Conservation (phyloP, 2,888 invertebrate species). For the Zeuzera pyrina region DNA sequence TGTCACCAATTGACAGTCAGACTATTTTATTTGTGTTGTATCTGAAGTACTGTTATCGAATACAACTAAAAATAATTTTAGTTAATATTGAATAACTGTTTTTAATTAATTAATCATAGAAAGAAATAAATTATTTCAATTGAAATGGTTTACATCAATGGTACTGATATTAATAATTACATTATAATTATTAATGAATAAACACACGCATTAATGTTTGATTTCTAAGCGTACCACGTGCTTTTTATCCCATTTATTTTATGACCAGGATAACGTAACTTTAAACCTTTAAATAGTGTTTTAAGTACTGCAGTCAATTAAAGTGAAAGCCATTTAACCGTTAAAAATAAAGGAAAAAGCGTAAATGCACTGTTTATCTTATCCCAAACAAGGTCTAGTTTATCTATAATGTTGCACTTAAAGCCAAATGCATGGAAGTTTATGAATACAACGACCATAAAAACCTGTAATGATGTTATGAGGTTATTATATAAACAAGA, state of each 20-base stretch:
- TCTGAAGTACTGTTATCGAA: too few relatives aligned
- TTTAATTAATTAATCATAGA: too few relatives aligned
- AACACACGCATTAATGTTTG: too few relatives aligned
- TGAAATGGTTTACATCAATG: too few relatives aligned
- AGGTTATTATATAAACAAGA: conserved; percentile 40
- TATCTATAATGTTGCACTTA: conserved; percentile 37
- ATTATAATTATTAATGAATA: too few relatives aligned
- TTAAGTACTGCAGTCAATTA: conserved; percentile 48
- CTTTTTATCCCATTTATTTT: conserved; percentile 37
- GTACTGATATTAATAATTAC: too few relatives aligned
- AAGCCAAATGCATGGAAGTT: conserved; percentile 28
- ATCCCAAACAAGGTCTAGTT: conserved; percentile 29
- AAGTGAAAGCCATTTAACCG: conserved; percentile 34
- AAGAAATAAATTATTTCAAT: too few relatives aligned
- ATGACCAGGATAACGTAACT: conserved; percentile 34
- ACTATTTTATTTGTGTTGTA: too few relatives aligned
- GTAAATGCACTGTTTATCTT: conserved; percentile 41
- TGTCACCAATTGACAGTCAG: too few relatives aligned
- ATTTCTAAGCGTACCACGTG: too few relatives aligned
- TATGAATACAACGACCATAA: conserved; percentile 34
- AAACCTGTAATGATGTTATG: conserved; percentile 36
- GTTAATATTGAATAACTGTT: too few relatives aligned
- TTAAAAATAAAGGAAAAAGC: conserved; percentile 29
- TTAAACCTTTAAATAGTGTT: conserved; percentile 37
- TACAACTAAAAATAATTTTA: too few relatives aligned